phyloP scores from a whole-genome alignment of 2,797 vertebrate genomes.

The Pteronotus mesoamericanus region DNA sequence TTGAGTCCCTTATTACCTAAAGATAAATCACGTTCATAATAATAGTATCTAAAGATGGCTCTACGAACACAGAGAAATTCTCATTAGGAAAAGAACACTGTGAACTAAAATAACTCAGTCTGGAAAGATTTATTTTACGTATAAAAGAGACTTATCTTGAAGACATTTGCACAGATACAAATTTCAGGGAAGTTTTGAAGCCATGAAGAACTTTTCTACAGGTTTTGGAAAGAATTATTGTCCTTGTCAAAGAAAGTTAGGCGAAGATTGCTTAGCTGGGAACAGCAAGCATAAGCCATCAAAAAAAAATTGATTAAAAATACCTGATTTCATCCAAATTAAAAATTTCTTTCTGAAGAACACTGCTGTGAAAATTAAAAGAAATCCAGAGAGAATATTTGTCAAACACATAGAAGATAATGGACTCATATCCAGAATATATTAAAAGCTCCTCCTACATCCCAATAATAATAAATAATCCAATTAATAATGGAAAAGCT shows the following conservation, averaged over 20 bases:
- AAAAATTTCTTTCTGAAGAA: conserved; percentile 25
- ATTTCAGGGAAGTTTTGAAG: conserved; percentile 20
- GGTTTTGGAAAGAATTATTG: conserved; percentile 18
- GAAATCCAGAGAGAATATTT: conserved; percentile 6
- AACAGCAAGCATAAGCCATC: conserved; percentile 35
- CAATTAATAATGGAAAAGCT: neutral
- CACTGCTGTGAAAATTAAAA: neutral
- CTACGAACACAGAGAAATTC: neutral
- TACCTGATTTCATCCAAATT: conserved; percentile 39
- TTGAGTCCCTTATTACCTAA: neutral
- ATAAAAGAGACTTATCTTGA: neutral
- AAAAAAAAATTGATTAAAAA: conserved; percentile 27
- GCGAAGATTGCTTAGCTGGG: neutral
- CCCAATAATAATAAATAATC: conserved; percentile 13
- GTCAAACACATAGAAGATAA: neutral
- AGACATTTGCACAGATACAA: neutral
- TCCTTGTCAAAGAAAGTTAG: conserved; percentile 13
- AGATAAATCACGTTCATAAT: neutral
- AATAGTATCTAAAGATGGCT: neutral
- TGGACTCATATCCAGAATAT: neutral
- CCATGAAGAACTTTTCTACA: neutral
- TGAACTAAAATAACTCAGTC: neutral
- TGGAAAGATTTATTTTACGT: neutral
- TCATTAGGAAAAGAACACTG: neutral
- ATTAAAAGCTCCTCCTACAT: neutral